These are phyloP conservation scores for Toxostoma redivivum DNA, from an alignment of 2,113 vertebrate genomes.

Conservation along the genomic window DNA sequence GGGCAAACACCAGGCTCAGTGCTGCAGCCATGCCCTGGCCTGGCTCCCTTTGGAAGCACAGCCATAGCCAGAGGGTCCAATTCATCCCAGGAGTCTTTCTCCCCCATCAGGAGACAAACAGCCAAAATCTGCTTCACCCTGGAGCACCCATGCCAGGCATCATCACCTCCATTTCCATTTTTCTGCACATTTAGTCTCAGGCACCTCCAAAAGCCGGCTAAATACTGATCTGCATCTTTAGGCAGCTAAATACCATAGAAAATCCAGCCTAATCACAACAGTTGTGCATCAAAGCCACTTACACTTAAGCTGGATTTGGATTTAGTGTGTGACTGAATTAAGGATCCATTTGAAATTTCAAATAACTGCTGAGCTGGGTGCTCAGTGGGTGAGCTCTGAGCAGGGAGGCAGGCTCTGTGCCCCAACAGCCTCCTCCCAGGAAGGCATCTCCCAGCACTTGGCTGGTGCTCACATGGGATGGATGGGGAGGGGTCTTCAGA, in stretches of 20 bases:
- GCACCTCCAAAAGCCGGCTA: background rate
- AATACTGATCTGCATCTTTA: constrained; percentile 18
- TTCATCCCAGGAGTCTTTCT: background rate
- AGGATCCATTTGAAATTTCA: background rate
- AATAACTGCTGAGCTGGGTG: background rate
- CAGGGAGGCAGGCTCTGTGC: background rate
- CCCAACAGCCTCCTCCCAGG: background rate
- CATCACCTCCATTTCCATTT: background rate
- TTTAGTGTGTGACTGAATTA: background rate
- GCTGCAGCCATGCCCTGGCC: background rate
- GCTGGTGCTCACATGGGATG: background rate
- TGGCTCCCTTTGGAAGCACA: background rate
- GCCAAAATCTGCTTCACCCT: background rate
- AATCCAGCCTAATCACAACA: background rate
- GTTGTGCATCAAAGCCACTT: constrained; percentile 23
- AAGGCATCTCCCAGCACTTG: background rate
- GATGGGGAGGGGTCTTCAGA: no score
- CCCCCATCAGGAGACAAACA: background rate
- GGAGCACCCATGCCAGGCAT: background rate
- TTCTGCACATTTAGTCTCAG: background rate
- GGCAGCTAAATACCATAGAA: constrained; percentile 10
- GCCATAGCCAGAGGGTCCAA: background rate
- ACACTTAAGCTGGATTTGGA: background rate
- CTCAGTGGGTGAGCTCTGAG: background rate
- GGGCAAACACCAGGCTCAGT: background rate